A percentile compares a stretch with the other conserved stretches of the same genome.
These are phyloP conservation scores for Patiria pectinifera DNA, from an alignment of 53 echinoderm and acorn worm genomes.

Conservation along the genomic window DNA sequence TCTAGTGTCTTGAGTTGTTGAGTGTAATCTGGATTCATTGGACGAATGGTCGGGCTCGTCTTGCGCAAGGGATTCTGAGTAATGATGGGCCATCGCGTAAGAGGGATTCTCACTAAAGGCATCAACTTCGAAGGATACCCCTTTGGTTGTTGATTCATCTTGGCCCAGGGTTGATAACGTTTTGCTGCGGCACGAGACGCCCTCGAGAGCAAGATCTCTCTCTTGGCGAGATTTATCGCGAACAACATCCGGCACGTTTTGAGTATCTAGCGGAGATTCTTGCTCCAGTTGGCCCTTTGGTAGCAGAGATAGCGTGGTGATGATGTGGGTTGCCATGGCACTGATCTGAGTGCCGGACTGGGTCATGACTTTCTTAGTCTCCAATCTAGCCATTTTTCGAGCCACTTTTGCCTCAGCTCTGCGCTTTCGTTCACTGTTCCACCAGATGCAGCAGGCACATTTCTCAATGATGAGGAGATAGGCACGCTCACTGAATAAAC, in stretches of 20 bases:
- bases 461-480: conserved; percentile 8
- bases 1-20: not conserved
- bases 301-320: conserved; percentile 31
- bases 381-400: conserved; percentile 40
- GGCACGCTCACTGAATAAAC: conserved; percentile 42
- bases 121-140: not conserved
- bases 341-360: conserved; percentile 42
- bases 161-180: not conserved
- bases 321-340: conserved; percentile 38
- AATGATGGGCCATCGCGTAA: not conserved
- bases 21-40: not conserved
- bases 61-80: not conserved
- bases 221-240: not conserved
- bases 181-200: not conserved
- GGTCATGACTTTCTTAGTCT: conserved; percentile 41
- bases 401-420: conserved; percentile 26
- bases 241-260: not conserved
- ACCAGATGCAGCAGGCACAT: conserved; percentile 37
- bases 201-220: not conserved
- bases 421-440: conserved; percentile 28
- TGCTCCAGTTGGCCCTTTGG: conserved; percentile 9
- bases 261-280: not conserved
- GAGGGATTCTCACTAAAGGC: conserved; percentile 24
- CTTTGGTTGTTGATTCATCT: not conserved
- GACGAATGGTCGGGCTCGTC: not conserved